A percentile compares a stretch with the other conserved stretches of the same genome.
These are phyloP conservation scores for Zaprionus lineosus DNA, from an alignment of 2,888 invertebrate species.

Conservation along the genomic window DNA sequence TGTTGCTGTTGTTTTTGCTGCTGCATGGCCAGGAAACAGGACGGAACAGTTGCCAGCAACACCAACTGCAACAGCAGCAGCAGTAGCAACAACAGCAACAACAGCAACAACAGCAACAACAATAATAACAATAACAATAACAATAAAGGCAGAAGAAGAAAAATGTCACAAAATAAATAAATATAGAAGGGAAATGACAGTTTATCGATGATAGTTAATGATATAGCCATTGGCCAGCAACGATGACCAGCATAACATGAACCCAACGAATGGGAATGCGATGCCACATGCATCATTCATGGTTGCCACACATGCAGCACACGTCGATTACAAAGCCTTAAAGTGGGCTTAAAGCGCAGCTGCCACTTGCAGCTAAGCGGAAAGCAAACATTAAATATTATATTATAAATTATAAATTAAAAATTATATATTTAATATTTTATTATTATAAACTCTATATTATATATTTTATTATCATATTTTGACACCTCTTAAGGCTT, in stretches of 20 bases:
- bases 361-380: too few relatives aligned
- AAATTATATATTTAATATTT: too few relatives aligned
- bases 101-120: slow-evolving; percentile 10
- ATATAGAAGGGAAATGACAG: slow-evolving; percentile 53
- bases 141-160: slow-evolving; percentile 21
- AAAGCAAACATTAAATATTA: too few relatives aligned
- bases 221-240: slow-evolving; percentile 38
- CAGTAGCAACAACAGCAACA: slow-evolving; percentile 5
- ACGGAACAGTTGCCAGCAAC: slow-evolving; percentile 40
- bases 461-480: too few relatives aligned
- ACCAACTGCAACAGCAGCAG: slow-evolving; percentile 11
- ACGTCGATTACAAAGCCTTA: too few relatives aligned
- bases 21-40: slow-evolving; percentile 56
- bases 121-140: slow-evolving; percentile 28
- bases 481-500: too few relatives aligned
- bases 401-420: too few relatives aligned
- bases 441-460: too few relatives aligned
- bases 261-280: neutral
- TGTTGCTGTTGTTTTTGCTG: slow-evolving; percentile 41
- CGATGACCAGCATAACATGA: neutral
- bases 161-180: slow-evolving; percentile 56
- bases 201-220: slow-evolving; percentile 66
- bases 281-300: slow-evolving; percentile 5
- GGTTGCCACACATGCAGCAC: neutral
- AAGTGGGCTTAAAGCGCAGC: too few relatives aligned